These are phyloP conservation scores for Nomia melanderi DNA, from an alignment of 1,140 invertebrate species.

Conservation along the genomic window DNA sequence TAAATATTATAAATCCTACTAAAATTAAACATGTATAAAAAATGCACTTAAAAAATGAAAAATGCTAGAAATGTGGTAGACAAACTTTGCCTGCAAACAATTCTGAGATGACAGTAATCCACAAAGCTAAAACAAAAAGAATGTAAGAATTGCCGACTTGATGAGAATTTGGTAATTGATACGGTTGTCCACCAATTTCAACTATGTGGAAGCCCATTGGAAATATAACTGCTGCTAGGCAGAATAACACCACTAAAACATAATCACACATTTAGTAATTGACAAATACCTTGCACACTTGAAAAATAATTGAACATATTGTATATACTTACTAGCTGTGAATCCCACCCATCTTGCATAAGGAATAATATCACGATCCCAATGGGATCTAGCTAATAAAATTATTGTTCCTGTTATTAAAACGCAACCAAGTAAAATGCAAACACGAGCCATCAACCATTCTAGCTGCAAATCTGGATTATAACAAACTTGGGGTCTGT, in stretches of 20 bases:
- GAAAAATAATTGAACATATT: slow-evolving; percentile 59
- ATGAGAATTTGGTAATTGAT: slow-evolving; percentile 96
- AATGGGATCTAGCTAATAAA: slow-evolving; percentile 92
- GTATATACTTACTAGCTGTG: slow-evolving; percentile 89
- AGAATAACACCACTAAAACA: slow-evolving; percentile 95
- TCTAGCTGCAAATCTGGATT: slow-evolving; percentile 92
- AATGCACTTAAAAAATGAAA: slow-evolving; percentile 42
- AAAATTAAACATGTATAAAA: not conserved
- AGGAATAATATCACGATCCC: slow-evolving; percentile 94
- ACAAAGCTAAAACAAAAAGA: slow-evolving; percentile 95
- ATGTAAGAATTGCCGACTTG: slow-evolving; percentile 98
- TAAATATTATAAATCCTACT: not conserved
- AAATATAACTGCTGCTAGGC: slow-evolving; percentile 96
- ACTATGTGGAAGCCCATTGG: slow-evolving; percentile 97
- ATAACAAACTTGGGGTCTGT: slow-evolving; percentile 93
- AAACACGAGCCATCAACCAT: slow-evolving; percentile 94
- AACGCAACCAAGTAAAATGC: slow-evolving; percentile 95
- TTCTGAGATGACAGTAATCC: slow-evolving; percentile 98
- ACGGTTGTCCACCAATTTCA: slow-evolving; percentile 97
- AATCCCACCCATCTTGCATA: slow-evolving; percentile 98
- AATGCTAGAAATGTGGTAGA: slow-evolving; percentile 92
- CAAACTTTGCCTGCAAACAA: slow-evolving; percentile 99
- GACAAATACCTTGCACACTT: slow-evolving; percentile 22
- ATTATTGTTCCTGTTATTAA: slow-evolving; percentile 96
- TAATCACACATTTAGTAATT: slow-evolving; percentile 12